phyloP scores from a whole-genome alignment of 2,113 vertebrate genomes.

The Chloebia gouldiae region DNA sequence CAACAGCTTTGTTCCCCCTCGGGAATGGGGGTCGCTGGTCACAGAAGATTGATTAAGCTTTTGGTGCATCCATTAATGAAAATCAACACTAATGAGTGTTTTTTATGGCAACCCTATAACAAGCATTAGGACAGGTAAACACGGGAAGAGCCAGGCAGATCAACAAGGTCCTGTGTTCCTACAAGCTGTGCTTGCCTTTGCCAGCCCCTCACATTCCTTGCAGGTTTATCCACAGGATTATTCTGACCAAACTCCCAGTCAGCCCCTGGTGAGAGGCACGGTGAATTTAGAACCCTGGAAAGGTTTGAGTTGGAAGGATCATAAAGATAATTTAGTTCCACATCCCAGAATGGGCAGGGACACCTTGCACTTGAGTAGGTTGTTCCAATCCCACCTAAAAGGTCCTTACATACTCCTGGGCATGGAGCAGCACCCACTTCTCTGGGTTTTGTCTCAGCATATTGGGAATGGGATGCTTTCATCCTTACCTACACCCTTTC shows the following conservation, averaged over 20 bases:
- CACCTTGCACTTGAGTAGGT: rapidly evolving
- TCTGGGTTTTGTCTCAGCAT: neutral
- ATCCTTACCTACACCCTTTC: neutral
- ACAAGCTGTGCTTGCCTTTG: neutral
- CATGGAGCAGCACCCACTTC: neutral
- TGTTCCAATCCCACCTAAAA: neutral
- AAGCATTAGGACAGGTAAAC: conserved; percentile 67
- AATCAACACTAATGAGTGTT: conserved; percentile 78
- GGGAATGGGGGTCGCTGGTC: conserved; percentile 70
- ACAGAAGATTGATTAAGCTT: conserved; percentile 80
- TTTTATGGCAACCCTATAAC: conserved; percentile 71
- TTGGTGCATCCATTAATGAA: conserved; percentile 79
- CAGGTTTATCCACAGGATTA: neutral
- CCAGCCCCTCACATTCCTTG: neutral
- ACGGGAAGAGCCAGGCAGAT: conserved; percentile 28
- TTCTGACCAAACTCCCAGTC: neutral
- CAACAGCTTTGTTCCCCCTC: conserved; percentile 72
- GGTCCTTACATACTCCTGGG: too few relatives aligned
- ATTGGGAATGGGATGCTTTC: neutral
- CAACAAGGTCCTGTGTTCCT: neutral
- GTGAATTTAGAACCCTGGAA: neutral
- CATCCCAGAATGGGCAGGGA: neutral
- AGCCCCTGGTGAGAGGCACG: rapidly evolving
- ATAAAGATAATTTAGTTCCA: neutral
- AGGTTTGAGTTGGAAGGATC: neutral